Evolutionary conservation across 2,797 vertebrate species (phyloP), one percentile per base, ranked within the genome.

Genomic region (Sebastes flavidus): DNA sequence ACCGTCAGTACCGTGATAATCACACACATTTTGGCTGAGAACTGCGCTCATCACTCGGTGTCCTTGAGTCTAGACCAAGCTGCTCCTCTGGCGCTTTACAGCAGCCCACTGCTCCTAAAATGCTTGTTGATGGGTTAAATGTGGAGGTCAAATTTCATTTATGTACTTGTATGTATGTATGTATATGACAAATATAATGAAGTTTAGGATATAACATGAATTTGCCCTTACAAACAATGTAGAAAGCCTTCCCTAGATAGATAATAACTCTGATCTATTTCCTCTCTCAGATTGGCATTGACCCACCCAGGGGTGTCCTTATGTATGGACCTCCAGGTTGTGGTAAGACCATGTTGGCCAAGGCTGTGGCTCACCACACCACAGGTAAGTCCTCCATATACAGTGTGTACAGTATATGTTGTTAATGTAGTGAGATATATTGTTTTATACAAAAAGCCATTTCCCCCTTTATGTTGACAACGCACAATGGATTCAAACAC

Each of bases 251-350:
- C 10, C 1, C 6, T 59, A 8, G n/a, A 69, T 54, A 2, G 8
- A 20, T 13, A 75, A n/a, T 2, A 46, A 54, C 8, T 38, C 20
- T 42, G 22, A 3, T 81, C 25, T 58, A 4, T 78, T 70, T 63
- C 16, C 72, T 59, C 34, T 76, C 61, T 38, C 85, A 99, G 98
- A 98, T 99, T 4, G 98, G 98, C 29, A 99, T 99, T 0, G 98
- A 99, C 80, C 98, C 98, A 11, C 98, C 97, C 1, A 95, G 98
- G 1, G 98, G 98, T 0, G 98, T 99, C 61, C 95, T 99, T 36
- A 99, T 99, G 98, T 99, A 99, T 0, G 98, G 98, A 1, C 98
- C 98, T 0, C 98, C 98, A 0, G 98, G 98, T 67, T 99, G 98
- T 27, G 97, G 98, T 1, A 99, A 99, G 90, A 99, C 98, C 61